Conservation (phyloP, 2,888 invertebrate genomes). For the Caenorhabditis afra region DNA sequence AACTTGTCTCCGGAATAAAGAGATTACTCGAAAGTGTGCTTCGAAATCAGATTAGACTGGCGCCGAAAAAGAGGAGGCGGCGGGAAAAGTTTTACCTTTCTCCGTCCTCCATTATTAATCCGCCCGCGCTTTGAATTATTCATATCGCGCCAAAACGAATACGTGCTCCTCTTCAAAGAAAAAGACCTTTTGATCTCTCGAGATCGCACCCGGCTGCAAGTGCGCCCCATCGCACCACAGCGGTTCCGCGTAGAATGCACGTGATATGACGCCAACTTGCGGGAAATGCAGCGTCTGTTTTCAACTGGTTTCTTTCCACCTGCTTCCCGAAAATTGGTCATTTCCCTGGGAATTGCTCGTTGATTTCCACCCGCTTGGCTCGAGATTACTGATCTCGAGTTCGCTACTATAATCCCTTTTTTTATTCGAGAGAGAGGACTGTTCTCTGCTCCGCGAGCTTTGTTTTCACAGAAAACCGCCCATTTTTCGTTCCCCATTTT, state of each 20-base stretch:
- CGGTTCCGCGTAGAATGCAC: not conserved
- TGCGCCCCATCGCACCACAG: too few species aligned
- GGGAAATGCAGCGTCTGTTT: not conserved
- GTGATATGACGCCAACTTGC: not conserved
- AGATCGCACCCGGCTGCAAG: too few species aligned
- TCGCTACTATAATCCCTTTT: too few species aligned
- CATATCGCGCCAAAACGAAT: not conserved
- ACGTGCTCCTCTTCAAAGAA: constrained; percentile 32
- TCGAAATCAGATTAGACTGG: constrained; percentile 5
- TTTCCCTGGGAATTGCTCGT: not conserved
- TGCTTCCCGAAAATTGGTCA: not conserved
- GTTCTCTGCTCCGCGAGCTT: not conserved
- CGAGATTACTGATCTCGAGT: not conserved
- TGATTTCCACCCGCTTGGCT: not conserved
- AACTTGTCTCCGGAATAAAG: constrained; percentile 4
- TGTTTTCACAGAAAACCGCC: constrained; percentile 17
- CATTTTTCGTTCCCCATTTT: constrained; percentile 22
- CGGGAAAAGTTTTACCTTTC: constrained; percentile 9
- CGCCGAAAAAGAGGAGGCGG: not conserved
- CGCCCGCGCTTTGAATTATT: constrained; percentile 19
- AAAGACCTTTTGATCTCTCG: not conserved
- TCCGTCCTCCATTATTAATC: constrained; percentile 35
- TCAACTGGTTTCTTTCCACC: not conserved
- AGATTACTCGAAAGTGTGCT: not conserved
- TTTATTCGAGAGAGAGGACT: too few species aligned